Evolutionary conservation across 1,140 invertebrate species (phyloP), one percentile per base, ranked within the genome.

Genomic region (Papilio machaon): DNA sequence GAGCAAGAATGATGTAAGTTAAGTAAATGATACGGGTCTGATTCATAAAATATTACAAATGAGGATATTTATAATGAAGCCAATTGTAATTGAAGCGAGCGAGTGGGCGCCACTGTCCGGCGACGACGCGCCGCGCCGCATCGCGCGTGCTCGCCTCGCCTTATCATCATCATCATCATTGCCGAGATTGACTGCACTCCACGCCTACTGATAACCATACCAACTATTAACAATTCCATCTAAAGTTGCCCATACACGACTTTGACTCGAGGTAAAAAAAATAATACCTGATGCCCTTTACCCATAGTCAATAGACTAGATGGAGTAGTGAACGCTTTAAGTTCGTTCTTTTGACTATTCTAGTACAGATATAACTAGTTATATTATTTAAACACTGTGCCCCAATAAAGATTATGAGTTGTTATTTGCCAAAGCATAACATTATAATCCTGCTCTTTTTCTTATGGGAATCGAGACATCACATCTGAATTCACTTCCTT

Each of bases 101-200:
- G 82, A 76, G 79, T 73, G 79, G 73, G 79, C 43, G 49, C 76
- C 35, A 54, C 79, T n/a, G 75, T 38, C 81, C 47, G 79, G 58
- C 64, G 70, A 54, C 77, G 79, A 52, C 67, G 15, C 64, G 64
- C 11, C 60, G 19, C 23, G 11, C 23, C 60, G 38, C 7, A 43
- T 7, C 38, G 38, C 38, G 38, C 38, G 38, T 43, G 38, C 38
- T 43, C 7, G 38, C 38, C 7, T 43, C 23, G 23, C 23, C 23
- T 30, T 30, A 30, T 54, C n/a, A 70, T 70, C 80, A 78, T 70
- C 80, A 78, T 47, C 77, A 67, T 64, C 9, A 75, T 35, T 67
- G 67, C 82, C 30, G 79, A 73, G 82, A 85, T 83, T 83, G 86
- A 86, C 83, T 85, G 74, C 81, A 82, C 80, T 64, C 70, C 76